Base-by-base conservation (phyloP, 2,113 vertebrate species). In the Globicephala melas region DNA sequence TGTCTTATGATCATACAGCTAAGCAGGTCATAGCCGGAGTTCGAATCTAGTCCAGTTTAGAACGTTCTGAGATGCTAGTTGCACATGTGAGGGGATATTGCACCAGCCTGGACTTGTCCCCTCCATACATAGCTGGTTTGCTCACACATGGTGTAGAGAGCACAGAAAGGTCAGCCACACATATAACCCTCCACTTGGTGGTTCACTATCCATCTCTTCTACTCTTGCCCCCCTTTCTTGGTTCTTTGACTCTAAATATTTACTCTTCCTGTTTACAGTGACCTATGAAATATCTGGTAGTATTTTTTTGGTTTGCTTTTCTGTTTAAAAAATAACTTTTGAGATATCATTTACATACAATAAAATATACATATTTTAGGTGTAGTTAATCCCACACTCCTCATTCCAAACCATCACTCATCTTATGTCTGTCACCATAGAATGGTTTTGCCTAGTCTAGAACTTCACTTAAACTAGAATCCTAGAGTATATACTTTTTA, bases 51-150 rank as follows among this genome's bases (percentile, higher is more conserved):
- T 63, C 13, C 7, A 28, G 26, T 50, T 68, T 62, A 82, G 18
- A 67, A 68, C 86, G 15, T 74, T 77, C n/a, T 65, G 10, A 76
- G 26, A 3, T 31, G 26, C 21, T 38, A 9, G 17, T 12, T 71
- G 20, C 25, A 44, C 41, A 28, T 68, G 50, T 15, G 28, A 10
- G 6, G 21, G 28, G 26, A 7, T 33, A 10, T 17, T 87, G 0
- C 23, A 0, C 31, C 33, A 38, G 8, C 80, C 4, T 26, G 25
- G 12, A 21, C 14, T 20, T 47, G 10, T 44, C 18, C 15, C 8
- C 8, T 84, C 60, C 13, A 4, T 0, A 5, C 3, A 1, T 8
- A 47, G 11, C 1, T 15, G 28, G 1, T 4, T 11, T 50, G 8
- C 18, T 65, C 41, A 7, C 36, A 36, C 0, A 5, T 3, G 21